Conservation (phyloP, 2,888 invertebrate genomes). For the Rhopalosiphum nymphaeae region DNA sequence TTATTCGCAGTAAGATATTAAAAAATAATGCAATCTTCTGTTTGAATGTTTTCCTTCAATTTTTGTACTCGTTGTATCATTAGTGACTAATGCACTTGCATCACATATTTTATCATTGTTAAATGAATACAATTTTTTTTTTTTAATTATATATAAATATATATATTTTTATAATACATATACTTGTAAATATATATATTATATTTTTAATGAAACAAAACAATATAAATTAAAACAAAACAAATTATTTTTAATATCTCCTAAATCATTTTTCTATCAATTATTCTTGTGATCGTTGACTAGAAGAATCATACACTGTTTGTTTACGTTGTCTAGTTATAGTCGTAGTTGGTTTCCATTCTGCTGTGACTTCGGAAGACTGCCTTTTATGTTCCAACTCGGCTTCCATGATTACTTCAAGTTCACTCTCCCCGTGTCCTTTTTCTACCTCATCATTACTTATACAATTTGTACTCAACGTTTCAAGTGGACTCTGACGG, state of each 20-base stretch:
- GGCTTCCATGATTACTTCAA: constrained; percentile 63
- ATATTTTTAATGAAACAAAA: constrained; percentile 54
- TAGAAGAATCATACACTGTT: constrained; percentile 60
- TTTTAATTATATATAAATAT: constrained; percentile 31
- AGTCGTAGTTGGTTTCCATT: constrained; percentile 10
- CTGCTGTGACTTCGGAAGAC: constrained; percentile 49
- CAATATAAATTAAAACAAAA: constrained; percentile 58
- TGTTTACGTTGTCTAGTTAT: constrained; percentile 54
- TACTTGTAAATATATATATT: constrained; percentile 31
- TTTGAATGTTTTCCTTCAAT: background rate
- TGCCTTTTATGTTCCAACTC: constrained; percentile 51
- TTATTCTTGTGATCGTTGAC: constrained; percentile 48
- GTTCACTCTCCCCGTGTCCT: constrained; percentile 54
- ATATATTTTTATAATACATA: constrained; percentile 48
- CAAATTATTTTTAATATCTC: constrained; percentile 47
- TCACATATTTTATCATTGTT: background rate
- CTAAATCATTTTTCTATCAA: constrained; percentile 4
- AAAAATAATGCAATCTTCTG: background rate
- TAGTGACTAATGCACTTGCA: background rate
- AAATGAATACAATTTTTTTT: constrained; percentile 20
- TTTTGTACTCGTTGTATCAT: background rate
- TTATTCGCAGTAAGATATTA: background rate
- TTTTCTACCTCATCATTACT: constrained; percentile 46
- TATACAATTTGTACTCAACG: constrained; percentile 33
- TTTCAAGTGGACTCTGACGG: constrained; percentile 51